phyloP scores from a whole-genome alignment of 2,113 vertebrate species.

The Pseudorasbora parva region DNA sequence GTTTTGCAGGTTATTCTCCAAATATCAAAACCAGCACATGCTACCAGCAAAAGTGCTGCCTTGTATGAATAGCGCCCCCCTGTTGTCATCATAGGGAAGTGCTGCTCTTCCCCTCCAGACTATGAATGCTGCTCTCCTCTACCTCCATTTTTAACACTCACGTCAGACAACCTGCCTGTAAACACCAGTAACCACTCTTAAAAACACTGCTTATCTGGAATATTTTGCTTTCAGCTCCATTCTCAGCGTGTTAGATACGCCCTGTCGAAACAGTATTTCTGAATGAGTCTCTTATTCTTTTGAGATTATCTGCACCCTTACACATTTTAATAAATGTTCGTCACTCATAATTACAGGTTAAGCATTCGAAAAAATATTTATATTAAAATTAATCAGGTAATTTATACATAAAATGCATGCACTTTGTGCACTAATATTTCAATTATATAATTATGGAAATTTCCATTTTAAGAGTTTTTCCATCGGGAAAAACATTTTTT shows the following conservation, averaged over 20 bases:
- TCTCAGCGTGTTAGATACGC: background rate
- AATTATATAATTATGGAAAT: background rate
- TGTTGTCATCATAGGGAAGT: slow-evolving; percentile 52
- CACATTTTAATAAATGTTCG: background rate
- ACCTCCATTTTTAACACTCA: slow-evolving; percentile 69
- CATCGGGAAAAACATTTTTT: background rate
- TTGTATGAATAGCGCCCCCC: slow-evolving; percentile 51
- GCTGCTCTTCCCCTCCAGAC: slow-evolving; percentile 67
- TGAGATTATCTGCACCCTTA: background rate
- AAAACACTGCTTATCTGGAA: background rate
- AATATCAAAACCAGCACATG: slow-evolving; percentile 54
- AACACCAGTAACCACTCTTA: background rate
- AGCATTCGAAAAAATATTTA: background rate
- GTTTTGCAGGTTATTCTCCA: slow-evolving; percentile 67
- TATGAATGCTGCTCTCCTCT: slow-evolving; percentile 78
- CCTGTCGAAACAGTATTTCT: background rate
- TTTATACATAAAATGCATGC: too few species aligned
- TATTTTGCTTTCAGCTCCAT: background rate
- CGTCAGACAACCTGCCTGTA: background rate
- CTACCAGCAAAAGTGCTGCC: slow-evolving; percentile 19
- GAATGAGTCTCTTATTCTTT: background rate
- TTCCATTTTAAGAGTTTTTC: background rate
- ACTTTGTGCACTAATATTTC: too few species aligned
- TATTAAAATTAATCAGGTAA: too few species aligned
- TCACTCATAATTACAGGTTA: background rate